A percentile compares a stretch with the other conserved stretches of the same genome.
phyloP scores from a whole-genome alignment of 2,113 vertebrate species.

The Eira barbara region DNA sequence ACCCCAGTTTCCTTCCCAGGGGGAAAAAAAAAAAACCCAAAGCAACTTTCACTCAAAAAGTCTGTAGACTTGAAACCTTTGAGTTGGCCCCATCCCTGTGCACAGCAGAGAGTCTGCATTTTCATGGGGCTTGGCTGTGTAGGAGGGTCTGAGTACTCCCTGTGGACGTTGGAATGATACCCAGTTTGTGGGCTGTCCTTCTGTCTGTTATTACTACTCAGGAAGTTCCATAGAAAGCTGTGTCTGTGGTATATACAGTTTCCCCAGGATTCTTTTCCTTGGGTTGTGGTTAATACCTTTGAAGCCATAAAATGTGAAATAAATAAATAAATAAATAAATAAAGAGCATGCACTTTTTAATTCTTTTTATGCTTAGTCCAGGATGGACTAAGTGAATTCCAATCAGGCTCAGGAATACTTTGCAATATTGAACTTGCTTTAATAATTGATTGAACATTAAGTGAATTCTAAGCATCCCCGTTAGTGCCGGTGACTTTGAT shows the following conservation, averaged over 20 bases:
- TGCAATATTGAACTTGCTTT: slow-evolving; percentile 62
- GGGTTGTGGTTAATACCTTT: background rate
- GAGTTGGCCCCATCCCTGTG: background rate
- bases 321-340: background rate
- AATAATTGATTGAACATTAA: slow-evolving; percentile 61
- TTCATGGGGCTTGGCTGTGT: background rate
- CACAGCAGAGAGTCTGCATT: background rate
- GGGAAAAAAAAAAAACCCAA: background rate
- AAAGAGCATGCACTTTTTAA: background rate
- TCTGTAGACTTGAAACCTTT: background rate
- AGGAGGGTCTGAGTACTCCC: background rate
- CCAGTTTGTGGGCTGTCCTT: background rate
- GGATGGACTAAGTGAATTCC: background rate
- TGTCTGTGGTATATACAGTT: background rate
- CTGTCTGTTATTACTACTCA: background rate
- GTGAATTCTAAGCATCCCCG: slow-evolving; percentile 71
- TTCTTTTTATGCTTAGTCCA: background rate
- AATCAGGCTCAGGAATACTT: background rate
- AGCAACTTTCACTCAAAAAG: background rate
- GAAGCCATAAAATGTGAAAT: background rate
- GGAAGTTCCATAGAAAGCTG: background rate
- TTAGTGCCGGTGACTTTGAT: slow-evolving; percentile 65
- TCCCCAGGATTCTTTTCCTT: background rate
- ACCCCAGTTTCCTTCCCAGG: background rate
- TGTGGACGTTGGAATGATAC: background rate